Percentiles rank a stretch among this genome's conserved stretches.
Evolutionary conservation across 1,140 invertebrate species (phyloP).

Genomic region (Tetramorium simillimum): DNA sequence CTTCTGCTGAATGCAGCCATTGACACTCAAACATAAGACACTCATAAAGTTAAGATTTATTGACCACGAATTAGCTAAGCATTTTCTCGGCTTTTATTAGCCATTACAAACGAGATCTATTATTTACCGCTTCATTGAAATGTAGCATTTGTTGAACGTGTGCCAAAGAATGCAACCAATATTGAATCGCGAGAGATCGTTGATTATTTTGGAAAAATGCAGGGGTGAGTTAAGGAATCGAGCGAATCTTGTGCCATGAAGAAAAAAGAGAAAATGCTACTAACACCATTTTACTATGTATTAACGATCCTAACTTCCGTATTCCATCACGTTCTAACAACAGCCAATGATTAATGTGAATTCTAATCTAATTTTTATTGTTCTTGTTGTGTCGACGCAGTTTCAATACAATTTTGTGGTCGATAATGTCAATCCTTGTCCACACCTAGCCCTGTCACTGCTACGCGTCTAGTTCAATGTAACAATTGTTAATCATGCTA

Average conservation of each 20-base stretch:
- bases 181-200: background rate
- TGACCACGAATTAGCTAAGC: background rate
- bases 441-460: background rate
- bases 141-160: background rate
- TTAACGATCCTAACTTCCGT: background rate
- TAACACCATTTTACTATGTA: background rate
- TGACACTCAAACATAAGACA: background rate
- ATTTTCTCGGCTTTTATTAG: background rate
- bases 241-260: background rate
- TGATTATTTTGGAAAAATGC: conserved; percentile 35
- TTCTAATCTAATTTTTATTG: conserved; percentile 1
- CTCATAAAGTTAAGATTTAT: background rate
- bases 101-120: background rate
- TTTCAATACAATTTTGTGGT: conserved; percentile 12
- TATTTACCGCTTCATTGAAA: conserved; percentile 5
- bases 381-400: background rate
- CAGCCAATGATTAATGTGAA: background rate
- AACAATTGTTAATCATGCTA: conserved; percentile 26
- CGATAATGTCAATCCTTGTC: conserved; percentile 6
- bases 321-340: background rate
- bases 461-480: background rate
- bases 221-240: conserved; percentile 6
- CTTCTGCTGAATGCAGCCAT: too few relatives aligned
- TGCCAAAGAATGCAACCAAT: background rate
- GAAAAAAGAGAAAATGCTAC: background rate